Percentiles rank a stretch among this genome's conserved stretches.
Evolutionary conservation across 2,797 vertebrate species (phyloP).

Genomic region (Lagodon rhomboides): DNA sequence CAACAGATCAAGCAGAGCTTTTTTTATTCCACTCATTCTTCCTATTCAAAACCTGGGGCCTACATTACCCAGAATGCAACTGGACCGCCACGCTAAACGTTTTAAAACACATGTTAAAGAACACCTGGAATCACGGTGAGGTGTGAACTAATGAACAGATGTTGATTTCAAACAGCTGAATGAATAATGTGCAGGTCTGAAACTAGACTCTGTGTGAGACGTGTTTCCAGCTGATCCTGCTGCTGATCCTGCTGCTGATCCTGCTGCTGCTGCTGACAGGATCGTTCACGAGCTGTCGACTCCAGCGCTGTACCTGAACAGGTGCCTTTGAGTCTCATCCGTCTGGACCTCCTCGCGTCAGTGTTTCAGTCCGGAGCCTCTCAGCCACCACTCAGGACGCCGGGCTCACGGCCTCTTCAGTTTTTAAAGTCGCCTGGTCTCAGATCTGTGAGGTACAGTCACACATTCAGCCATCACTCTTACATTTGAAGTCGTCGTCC

Average conservation of each 20-base stretch:
- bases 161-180: neutral
- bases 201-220: neutral
- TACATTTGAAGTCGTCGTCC: conserved; percentile 22
- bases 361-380: conserved; percentile 2
- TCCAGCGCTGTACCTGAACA: conserved; percentile 46
- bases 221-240: conserved; percentile 10
- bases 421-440: conserved; percentile 2
- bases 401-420: conserved; percentile 11
- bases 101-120: neutral
- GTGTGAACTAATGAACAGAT: neutral
- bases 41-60: neutral
- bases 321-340: conserved; percentile 52
- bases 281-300: neutral
- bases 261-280: neutral
- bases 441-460: conserved; percentile 13
- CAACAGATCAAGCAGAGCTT: neutral
- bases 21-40: neutral
- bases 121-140: neutral
- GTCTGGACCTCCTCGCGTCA: neutral
- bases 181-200: conserved; percentile 5
- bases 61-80: conserved; percentile 16
- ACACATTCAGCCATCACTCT: neutral
- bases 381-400: conserved; percentile 42
- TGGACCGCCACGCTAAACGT: neutral
- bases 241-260: neutral